Percentiles rank a stretch among this genome's conserved stretches.
Evolutionary conservation across 2,113 vertebrate genomes (phyloP).

Genomic region (Podocnemis expansa): DNA sequence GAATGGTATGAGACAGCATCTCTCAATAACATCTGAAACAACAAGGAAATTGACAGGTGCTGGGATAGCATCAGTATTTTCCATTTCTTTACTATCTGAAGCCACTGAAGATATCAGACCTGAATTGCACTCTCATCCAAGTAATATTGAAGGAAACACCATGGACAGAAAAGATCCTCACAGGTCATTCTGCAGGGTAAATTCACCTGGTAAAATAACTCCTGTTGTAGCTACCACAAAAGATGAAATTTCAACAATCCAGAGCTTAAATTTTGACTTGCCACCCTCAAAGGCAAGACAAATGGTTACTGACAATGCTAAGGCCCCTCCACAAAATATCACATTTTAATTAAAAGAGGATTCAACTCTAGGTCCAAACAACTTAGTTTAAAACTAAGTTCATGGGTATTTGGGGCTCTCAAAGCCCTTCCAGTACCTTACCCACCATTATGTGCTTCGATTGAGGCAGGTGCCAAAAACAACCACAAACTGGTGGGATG

Average conservation of each 20-base stretch:
- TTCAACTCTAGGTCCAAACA: neutral
- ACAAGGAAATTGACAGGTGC: neutral
- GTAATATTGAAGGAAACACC: neutral
- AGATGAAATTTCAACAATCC: slow-evolving; percentile 1
- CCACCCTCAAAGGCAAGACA: slow-evolving; percentile 11
- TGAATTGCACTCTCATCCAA: neutral
- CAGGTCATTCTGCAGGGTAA: neutral
- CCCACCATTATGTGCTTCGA: neutral
- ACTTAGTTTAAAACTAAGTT: neutral
- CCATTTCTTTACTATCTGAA: neutral
- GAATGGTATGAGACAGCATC: neutral
- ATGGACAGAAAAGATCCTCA: neutral
- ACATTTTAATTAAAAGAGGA: neutral
- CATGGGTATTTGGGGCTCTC: neutral
- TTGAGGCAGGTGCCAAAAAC: neutral
- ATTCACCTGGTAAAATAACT: neutral
- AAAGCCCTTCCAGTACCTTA: neutral
- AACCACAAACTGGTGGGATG: neutral
- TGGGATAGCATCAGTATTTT: neutral
- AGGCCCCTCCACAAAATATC: fast-evolving
- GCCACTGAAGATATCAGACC: neutral
- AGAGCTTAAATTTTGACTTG: neutral
- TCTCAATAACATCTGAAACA: neutral
- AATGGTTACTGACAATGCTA: slow-evolving; percentile 21
- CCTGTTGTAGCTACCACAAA: neutral